Base-by-base conservation (phyloP, 2,113 vertebrate genomes). In the Chloropsis cyanopogon region DNA sequence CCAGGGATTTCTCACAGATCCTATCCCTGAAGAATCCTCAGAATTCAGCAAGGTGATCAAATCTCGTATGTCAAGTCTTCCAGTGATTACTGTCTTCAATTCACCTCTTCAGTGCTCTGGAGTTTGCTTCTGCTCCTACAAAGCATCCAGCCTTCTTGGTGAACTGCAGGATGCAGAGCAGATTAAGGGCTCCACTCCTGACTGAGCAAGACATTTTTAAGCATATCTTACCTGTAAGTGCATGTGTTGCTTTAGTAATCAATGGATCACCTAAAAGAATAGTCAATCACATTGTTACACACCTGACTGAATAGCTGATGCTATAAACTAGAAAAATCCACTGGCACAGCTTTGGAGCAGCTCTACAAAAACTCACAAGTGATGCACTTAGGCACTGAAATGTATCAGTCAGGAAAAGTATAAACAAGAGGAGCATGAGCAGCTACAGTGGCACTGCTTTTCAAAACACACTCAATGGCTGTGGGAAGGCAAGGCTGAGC, bases 21-120 rank as follows among this genome's bases (percentile, higher is more conserved):
- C 29, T 33, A 42, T 64, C 49, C 71, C 50, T 53, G 54, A 93
- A 84, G 72, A 95, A 83, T 68, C 47, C 35, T 31, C 44, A 86
- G 66, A 93, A 93, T 88, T 87, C 63, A 85, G 56, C 56, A 78
- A 90, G 35, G 42, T 64, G 87, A 39, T 87, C 59, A 76, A 54
- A 94, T 33, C 53, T 79, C 26, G 47, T 16, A 64, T 64, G 31
- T 28, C 3, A 47, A 73, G 29, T 77, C 29, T 76, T 77, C 25
- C 42, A 73, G 35, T 50, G 75, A 78, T 70, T 35, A 49, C 25
- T 63, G n/a, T 47, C 52, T 69, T 56, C 44, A 73, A 29, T 85
- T 93, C 64, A 93, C 7, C 33, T 75, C 64, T 71, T 60, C 68
- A 78, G 44, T 23, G 33, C 16, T 59, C 77, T 78, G 66, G 85